Base-by-base conservation (phyloP, 2,797 vertebrate species). In the Danio kyathit region DNA sequence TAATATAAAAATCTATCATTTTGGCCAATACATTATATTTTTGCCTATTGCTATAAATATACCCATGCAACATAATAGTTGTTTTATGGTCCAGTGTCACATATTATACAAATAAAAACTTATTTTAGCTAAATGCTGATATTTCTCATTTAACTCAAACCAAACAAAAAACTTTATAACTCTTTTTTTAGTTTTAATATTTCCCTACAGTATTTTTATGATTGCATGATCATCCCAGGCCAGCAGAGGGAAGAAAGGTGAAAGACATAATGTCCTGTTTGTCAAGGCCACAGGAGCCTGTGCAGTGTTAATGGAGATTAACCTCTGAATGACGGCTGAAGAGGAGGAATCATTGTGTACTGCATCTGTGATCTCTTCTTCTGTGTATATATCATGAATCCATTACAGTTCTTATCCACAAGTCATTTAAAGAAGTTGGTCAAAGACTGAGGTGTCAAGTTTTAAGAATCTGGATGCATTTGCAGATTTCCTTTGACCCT, bases 401-500 rank as follows among this genome's bases (percentile, higher is more conserved):
- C 6, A 14, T 59, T 71, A 71, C 43, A 57, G 46, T 48, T 78
- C 57, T 29, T 60, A 40, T 13, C 49, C 44, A 38, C 5, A 71
- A 76, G 57, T 51, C 21, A 11, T 48, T 82, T 38, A 29, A 66
- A 13, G 60, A 73, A 51, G 21, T 48, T 78, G 40, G 67, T 14
- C 60, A 56, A 71, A 48, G 65, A 11, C 54, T 86, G 46, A 84
- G n/a, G 84, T 89, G 85, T 70, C 88, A 84, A 87, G 59, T 54
- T 86, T 78, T 54, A 51, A 71, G 81, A 87, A 63, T 82, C 84
- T 76, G 86, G 75, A 86, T 70, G 79, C 82, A 87, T 86, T 85
- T 87, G 87, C 87, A 79, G 73, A 76, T 80, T 80, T 80, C 65
- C 41, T 80, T 79, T 82, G 73, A 65, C 87, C 79, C 79, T 78